These are phyloP conservation scores for Macrocentrus cingulum DNA, from an alignment of 1,140 invertebrate genomes.

Conservation along the genomic window DNA sequence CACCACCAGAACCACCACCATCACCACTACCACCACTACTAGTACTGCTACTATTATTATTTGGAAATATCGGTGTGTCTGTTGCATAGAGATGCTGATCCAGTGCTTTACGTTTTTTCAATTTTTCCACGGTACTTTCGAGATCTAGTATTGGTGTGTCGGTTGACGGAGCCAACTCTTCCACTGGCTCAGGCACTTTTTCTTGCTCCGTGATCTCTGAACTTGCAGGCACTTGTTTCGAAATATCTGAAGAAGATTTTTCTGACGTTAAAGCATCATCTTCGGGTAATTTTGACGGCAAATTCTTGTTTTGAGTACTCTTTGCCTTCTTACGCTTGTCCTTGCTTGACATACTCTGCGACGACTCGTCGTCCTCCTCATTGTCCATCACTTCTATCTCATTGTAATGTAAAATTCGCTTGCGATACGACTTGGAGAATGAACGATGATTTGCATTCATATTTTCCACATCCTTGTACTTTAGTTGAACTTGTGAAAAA, in stretches of 20 bases:
- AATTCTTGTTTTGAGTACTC: constrained; percentile 34
- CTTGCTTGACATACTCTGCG: constrained; percentile 50
- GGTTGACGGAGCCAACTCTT: constrained; percentile 10
- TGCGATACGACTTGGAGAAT: constrained; percentile 70
- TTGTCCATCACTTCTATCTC: constrained; percentile 69
- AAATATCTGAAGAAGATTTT: constrained; percentile 44
- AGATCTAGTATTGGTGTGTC: constrained; percentile 41
- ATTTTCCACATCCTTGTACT: constrained; percentile 59
- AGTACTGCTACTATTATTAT: too few species aligned
- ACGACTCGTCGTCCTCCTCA: constrained; percentile 57
- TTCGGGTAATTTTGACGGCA: constrained; percentile 43
- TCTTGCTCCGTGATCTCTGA: constrained; percentile 30
- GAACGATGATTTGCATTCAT: constrained; percentile 60
- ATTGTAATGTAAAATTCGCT: constrained; percentile 67
- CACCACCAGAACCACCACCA: too few species aligned
- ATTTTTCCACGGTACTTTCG: constrained; percentile 51
- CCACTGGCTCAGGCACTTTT: neutral
- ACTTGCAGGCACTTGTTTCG: constrained; percentile 23
- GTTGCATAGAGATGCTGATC: constrained; percentile 34
- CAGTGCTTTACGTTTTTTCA: constrained; percentile 53
- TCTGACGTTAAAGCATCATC: constrained; percentile 36
- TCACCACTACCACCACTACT: too few species aligned
- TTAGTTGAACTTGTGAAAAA: constrained; percentile 71
- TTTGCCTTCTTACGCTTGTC: constrained; percentile 60
- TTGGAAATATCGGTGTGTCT: constrained; percentile 17